Conservation (phyloP, 2,888 invertebrate species). For the Apamea monoglypha region DNA sequence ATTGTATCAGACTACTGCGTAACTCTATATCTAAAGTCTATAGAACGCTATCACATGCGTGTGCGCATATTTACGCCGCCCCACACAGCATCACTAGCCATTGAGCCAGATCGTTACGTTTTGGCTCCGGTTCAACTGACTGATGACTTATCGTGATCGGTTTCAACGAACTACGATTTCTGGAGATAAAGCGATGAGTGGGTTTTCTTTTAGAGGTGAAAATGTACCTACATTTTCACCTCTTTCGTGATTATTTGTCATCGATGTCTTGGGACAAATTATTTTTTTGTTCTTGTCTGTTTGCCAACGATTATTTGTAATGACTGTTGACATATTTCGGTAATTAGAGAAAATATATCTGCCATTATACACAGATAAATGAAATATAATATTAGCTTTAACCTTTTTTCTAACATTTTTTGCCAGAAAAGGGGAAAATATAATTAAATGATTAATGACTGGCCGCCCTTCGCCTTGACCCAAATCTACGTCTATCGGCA, state of each 20-base stretch:
- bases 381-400: neutral
- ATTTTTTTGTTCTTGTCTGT: neutral
- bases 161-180: conserved; percentile 54
- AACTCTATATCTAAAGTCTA: neutral
- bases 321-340: neutral
- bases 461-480: conserved; percentile 51
- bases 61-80: conserved; percentile 32
- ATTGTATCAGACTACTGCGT: neutral
- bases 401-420: neutral
- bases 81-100: conserved; percentile 42
- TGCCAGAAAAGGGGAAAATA: no score
- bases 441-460: no score
- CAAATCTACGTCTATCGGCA: conserved; percentile 10
- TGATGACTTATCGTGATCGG: conserved; percentile 69
- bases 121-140: conserved; percentile 76
- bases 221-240: neutral
- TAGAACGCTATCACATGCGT: conserved; percentile 22
- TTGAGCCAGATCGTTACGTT: conserved; percentile 57
- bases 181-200: conserved; percentile 32
- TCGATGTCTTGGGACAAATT: conserved; percentile 2
- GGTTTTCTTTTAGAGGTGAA: conserved; percentile 10
- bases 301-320: neutral
- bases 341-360: neutral
- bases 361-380: neutral
- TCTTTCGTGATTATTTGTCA: conserved; percentile 32